Conservation (phyloP, 2,888 invertebrate species). For the Mimachlamys varia region DNA sequence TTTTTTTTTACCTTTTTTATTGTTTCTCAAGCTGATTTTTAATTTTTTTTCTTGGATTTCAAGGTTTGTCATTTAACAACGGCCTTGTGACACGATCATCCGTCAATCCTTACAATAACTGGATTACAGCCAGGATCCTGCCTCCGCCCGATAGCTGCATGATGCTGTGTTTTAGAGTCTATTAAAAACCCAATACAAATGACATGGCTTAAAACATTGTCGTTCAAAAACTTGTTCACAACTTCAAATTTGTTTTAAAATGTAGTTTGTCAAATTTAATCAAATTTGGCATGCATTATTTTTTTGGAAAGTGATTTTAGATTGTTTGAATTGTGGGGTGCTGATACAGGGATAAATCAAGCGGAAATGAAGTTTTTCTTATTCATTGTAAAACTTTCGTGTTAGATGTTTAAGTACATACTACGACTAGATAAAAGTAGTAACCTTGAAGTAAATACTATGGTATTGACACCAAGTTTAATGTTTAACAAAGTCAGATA, state of each 20-base stretch:
- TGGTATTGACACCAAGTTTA: too few species aligned
- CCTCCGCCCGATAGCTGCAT: not conserved
- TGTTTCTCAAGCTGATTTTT: not conserved
- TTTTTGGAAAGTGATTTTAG: not conserved
- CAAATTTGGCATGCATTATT: not conserved
- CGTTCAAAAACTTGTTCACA: not conserved
- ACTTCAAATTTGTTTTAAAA: not conserved
- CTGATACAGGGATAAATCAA: not conserved
- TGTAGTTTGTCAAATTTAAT: not conserved
- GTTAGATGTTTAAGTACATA: too few species aligned
- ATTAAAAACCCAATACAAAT: not conserved
- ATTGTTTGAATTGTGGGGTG: not conserved
- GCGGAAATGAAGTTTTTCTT: not conserved
- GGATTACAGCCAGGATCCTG: not conserved
- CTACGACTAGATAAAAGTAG: too few species aligned
- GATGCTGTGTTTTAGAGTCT: not conserved
- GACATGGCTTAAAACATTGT: not conserved
- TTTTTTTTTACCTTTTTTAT: not conserved
- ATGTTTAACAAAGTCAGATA: too few species aligned
- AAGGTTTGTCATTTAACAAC: not conserved
- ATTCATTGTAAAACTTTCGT: too few species aligned
- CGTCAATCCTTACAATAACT: not conserved
- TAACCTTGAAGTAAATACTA: too few species aligned
- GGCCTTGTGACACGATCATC: not conserved
- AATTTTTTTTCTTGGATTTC: conserved; percentile 1